Base-by-base conservation (phyloP, 2,888 invertebrate genomes). In the Eubasilissa splendida region DNA sequence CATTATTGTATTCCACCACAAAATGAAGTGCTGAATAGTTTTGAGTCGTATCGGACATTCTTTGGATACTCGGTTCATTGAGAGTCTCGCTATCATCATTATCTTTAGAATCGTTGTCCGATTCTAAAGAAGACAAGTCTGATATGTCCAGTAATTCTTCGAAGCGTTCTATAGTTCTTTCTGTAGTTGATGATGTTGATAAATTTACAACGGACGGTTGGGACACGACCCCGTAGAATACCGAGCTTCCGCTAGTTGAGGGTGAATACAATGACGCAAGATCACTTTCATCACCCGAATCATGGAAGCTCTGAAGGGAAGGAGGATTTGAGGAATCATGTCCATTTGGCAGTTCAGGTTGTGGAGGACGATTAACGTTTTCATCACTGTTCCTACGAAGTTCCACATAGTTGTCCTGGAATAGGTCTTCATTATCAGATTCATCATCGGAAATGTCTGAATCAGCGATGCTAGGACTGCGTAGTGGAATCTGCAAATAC, bases 11-110 rank as follows among this genome's bases (percentile, higher is more conserved):
- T 63, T 63, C 42, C 4, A 52, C 76, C 9, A 52, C 63, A 53
- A 76, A 60, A 22, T 76, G 31, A 33, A 11, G 14, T 68, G 66
- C 50, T 12, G 66, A 50, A 52, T 68, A 68, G 66, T n/a, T 58
- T 58, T 58, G 58, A n/a, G 11, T 58, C 0, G 5, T 4, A 4
- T 58, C n/a, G 1, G 58, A n/a, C 54, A 53, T 4, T 54, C 14
- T 53, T 58, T 58, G 58, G 4, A 4, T n/a, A 58, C 0, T 4
- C 11, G 11, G 4, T 58, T n/a, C n/a, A 4, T 31, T 11, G 4
- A 1, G 1, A 12, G 56, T 11, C 9, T 71, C 52, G 1, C 14
- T 31, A 4, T 63, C 76, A n/a, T 63, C 65, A 14, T 31, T 63
- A n/a, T 75, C 14, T 11, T 33, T 31, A 5, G 63, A 63, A 12